Percentiles rank a stretch among this genome's conserved stretches.
phyloP scores from a whole-genome alignment of 2,113 vertebrate species.

The Geothlypis trichas region DNA sequence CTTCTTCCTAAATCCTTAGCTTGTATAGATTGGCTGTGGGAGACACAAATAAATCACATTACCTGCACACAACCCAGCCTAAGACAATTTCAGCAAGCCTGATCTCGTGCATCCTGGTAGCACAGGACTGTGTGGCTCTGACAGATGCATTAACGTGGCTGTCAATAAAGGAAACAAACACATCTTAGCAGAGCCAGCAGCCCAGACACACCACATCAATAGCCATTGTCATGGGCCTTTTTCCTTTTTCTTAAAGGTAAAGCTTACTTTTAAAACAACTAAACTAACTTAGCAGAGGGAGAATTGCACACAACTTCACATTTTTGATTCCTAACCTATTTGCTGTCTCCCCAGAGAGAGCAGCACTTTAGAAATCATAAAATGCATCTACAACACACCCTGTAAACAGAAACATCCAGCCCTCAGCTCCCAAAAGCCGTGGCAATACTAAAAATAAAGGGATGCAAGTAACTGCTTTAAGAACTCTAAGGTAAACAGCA shows the following conservation, averaged over 20 bases:
- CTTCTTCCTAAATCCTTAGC: background rate
- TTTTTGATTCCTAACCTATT: background rate
- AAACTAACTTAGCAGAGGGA: background rate
- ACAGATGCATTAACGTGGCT: background rate
- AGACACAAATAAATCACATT: background rate
- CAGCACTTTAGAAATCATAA: background rate
- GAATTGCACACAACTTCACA: background rate
- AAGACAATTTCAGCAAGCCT: background rate
- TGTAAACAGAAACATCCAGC: background rate
- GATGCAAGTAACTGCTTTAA: background rate
- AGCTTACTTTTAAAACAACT: background rate
- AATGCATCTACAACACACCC: background rate
- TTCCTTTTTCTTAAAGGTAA: background rate
- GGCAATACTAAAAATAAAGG: background rate
- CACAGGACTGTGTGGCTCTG: background rate
- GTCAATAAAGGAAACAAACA: slow-evolving; percentile 8
- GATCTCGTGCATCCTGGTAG: background rate
- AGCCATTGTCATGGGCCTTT: background rate
- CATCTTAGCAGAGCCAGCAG: background rate
- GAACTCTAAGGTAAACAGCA: background rate
- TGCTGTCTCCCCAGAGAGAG: background rate
- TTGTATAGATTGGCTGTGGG: background rate
- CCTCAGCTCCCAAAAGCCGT: background rate
- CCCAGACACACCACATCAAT: background rate
- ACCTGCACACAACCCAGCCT: background rate